Evolutionary conservation across 2,888 invertebrate genomes (phyloP).

Genomic region (Leptura quadrifasciata): DNA sequence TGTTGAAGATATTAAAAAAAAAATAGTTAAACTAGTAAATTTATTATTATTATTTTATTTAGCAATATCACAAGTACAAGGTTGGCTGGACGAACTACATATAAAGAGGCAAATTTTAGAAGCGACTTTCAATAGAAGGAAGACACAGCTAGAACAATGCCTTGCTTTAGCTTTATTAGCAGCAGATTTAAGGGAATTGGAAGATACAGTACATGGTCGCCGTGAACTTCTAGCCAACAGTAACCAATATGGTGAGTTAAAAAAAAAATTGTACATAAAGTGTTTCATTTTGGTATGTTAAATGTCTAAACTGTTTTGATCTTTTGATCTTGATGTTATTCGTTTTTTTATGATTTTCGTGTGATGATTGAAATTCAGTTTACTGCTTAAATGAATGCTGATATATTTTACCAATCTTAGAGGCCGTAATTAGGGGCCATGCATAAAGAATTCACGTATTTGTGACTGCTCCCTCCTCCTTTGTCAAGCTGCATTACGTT

Average conservation of each 20-base stretch:
- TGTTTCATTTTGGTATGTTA: too few species aligned
- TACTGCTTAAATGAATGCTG: too few species aligned
- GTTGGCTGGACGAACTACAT: constrained; percentile 85
- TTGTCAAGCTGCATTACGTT: too few species aligned
- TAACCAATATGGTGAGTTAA: constrained; percentile 76
- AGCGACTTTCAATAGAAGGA: constrained; percentile 80
- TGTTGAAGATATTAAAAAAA: background rate
- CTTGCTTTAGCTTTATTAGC: constrained; percentile 84
- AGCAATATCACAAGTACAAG: constrained; percentile 83
- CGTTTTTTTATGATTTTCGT: too few species aligned
- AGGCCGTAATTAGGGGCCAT: too few species aligned
- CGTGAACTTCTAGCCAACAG: constrained; percentile 77
- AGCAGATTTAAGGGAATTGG: constrained; percentile 81
- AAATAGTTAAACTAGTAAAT: background rate
- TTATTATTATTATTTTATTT: constrained; percentile 53
- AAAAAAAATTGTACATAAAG: background rate
- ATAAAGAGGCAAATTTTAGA: constrained; percentile 85
- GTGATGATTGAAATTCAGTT: too few species aligned
- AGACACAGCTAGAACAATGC: constrained; percentile 86
- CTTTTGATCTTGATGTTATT: too few species aligned
- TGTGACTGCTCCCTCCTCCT: too few species aligned
- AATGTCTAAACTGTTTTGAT: too few species aligned
- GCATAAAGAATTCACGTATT: too few species aligned
- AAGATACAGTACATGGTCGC: constrained; percentile 77
- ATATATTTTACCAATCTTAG: too few species aligned